Evolutionary conservation across 1,140 invertebrate species (phyloP), one percentile per base, ranked within the genome.

Genomic region (Drosophila erecta): DNA sequence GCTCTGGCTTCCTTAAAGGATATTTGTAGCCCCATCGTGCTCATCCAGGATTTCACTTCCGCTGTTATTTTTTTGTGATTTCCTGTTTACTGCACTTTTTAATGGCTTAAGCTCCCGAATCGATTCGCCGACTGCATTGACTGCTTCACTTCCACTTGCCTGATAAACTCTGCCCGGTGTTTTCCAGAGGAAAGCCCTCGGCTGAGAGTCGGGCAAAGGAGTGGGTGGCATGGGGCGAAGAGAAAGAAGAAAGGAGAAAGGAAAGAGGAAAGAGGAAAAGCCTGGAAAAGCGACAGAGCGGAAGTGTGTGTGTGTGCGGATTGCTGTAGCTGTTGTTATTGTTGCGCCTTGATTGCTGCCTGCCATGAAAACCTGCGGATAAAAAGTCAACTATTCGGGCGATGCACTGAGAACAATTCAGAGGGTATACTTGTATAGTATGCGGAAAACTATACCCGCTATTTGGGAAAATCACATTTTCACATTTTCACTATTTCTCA

Each of bases 331-430:
- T 46, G 61, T 65, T 66, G 62, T 66, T 66, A 70, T 70, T 70
- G 66, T 69, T 69, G 64, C 43, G 43, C 41, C 66, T 70, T 70
- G 66, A 70, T 70, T 70, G 66, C 66, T 69, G 66, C 66, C 66
- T 70, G 62, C 66, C 66, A 69, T 70, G 66, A 70, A 70, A 70
- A 70, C 65, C 66, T 70, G 66, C 65, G 66, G 66, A 70, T 70
- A 70, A 69, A 70, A 70, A 70, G 66, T 57, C 66, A 70, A 70
- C 66, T 70, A 70, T 69, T 56, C 50, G 41, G 50, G 27, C 14
- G 6, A 10, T 35, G 12, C 33, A 30, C 58, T 2, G 22, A 12
- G 24, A 40, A 58, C 17, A 44, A 43, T 20, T 30, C 30, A 27
- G 6, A 27, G 24, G 5, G 1, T 17, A 17, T 17, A 27, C 24